Conservation (phyloP, 2,888 invertebrate genomes). For the Drosophila melanosoma region DNA sequence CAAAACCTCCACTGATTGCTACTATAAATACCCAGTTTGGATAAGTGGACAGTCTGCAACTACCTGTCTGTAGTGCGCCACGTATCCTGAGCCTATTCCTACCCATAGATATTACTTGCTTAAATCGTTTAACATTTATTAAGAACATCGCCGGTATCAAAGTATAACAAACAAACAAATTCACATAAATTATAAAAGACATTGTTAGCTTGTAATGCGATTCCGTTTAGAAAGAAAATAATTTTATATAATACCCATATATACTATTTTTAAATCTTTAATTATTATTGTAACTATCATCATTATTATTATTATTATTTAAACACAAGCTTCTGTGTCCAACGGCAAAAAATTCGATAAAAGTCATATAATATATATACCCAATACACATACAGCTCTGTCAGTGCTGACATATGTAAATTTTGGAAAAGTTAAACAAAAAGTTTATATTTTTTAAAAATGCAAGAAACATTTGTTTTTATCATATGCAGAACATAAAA, state of each 20-base stretch:
- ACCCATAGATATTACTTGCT: no score
- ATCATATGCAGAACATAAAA: neutral
- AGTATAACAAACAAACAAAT: conserved; percentile 26
- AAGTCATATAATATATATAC: conserved; percentile 63
- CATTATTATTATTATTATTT: conserved; percentile 37
- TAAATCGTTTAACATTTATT: no score
- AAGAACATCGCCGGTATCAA: no score
- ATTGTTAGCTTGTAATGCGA: conserved; percentile 69
- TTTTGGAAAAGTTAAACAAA: conserved; percentile 10
- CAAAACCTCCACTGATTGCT: no score
- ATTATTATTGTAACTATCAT: conserved; percentile 33
- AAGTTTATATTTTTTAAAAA: neutral
- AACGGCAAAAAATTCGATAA: conserved; percentile 50
- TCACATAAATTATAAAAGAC: conserved; percentile 73
- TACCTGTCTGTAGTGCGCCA: no score
- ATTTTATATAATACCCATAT: conserved; percentile 24
- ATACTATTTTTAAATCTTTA: conserved; percentile 22
- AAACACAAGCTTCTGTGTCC: conserved; percentile 54
- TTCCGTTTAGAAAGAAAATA: conserved; percentile 43
- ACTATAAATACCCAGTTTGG: no score
- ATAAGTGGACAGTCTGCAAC: no score
- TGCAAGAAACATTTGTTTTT: no score
- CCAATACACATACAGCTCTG: conserved; percentile 18
- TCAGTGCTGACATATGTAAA: conserved; percentile 20
- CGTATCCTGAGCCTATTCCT: no score